These are phyloP conservation scores for Campoplex capitator DNA, from an alignment of 2,888 invertebrate genomes.

Conservation along the genomic window DNA sequence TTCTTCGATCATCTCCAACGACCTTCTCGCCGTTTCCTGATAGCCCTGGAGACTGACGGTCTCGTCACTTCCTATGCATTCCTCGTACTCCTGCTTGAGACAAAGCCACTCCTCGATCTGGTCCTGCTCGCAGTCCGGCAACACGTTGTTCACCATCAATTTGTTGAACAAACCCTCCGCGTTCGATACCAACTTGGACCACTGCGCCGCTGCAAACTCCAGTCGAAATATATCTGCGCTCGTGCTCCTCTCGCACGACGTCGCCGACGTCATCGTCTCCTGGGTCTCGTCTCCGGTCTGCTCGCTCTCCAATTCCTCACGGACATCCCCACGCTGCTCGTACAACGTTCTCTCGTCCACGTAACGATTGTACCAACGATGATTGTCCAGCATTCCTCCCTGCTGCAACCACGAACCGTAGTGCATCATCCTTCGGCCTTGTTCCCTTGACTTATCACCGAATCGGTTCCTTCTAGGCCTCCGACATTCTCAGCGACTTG, in stretches of 20 bases:
- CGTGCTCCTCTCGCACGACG: constrained; percentile 81
- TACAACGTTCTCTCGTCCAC: constrained; percentile 58
- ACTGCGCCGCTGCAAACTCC: constrained; percentile 93
- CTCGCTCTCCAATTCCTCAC: constrained; percentile 73
- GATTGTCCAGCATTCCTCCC: constrained; percentile 73
- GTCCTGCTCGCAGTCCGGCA: constrained; percentile 90
- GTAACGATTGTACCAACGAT: constrained; percentile 74
- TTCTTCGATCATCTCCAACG: constrained; percentile 87
- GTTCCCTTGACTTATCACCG: neutral
- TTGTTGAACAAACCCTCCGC: constrained; percentile 94
- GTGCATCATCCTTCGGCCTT: constrained; percentile 75
- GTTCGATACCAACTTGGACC: constrained; percentile 93
- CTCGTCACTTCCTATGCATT: constrained; percentile 89
- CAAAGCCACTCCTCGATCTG: constrained; percentile 94
- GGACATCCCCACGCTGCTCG: neutral
- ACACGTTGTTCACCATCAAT: constrained; percentile 89
- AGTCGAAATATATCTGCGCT: constrained; percentile 88
- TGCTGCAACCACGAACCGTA: constrained; percentile 76
- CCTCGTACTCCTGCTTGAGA: constrained; percentile 94
- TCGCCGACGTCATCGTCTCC: constrained; percentile 80
- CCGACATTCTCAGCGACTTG: neutral
- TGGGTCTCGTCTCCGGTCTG: constrained; percentile 80
- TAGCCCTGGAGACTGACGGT: constrained; percentile 82
- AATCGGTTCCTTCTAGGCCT: neutral
- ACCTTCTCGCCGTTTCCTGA: constrained; percentile 85